Base-by-base conservation (phyloP, 2,888 invertebrate genomes). In the Drosophila leonis region DNA sequence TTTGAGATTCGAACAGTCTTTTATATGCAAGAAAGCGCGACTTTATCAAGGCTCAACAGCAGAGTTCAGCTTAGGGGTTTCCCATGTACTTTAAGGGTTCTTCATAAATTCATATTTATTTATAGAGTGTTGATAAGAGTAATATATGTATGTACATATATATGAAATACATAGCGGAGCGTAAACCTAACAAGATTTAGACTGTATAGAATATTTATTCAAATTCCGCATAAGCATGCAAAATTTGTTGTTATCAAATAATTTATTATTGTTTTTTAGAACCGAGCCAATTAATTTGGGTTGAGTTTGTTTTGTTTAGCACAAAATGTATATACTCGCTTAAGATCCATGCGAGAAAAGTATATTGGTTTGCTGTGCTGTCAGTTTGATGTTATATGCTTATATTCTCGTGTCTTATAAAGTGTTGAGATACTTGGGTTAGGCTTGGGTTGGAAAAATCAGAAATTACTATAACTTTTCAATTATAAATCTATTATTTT, bases 231-330 rank as follows among this genome's bases (percentile, higher is more conserved):
- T 15, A 35, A 20, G 33, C 51, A 20, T 51, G 33, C 51, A 31
- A 5, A 52, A 20, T 8, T 51, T 51, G 2, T 12, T 35, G n/a
- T 15, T 20, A 33, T n/a, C 12, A 29, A 49, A 49, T 33, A 49
- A 33, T 33, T 49, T 33, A 46, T 65, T 66, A 42, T 66, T 37
- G 4, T 65, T 33, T 41, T 35, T 35, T 15, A 35, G 18, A 51
- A 69, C n/a, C 31, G 35, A 3, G 41, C 15, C 27, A 69, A 57
- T 55, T 42, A 20, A 42, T 66, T 65, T 27, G 18, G 52, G 5
- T 12, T 37, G n/a, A 52, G 52, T 66, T 52, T 66, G 52, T 54
- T 52, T 65, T 66, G 44, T 37, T 54, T 66, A 46, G 44, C 13
- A 10, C 10, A 46, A 66, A 18, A 20, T 49, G 12, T 20, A 31